Evolutionary conservation across 2,888 invertebrate genomes (phyloP).

Genomic region (Tetrapedia diversipes): DNA sequence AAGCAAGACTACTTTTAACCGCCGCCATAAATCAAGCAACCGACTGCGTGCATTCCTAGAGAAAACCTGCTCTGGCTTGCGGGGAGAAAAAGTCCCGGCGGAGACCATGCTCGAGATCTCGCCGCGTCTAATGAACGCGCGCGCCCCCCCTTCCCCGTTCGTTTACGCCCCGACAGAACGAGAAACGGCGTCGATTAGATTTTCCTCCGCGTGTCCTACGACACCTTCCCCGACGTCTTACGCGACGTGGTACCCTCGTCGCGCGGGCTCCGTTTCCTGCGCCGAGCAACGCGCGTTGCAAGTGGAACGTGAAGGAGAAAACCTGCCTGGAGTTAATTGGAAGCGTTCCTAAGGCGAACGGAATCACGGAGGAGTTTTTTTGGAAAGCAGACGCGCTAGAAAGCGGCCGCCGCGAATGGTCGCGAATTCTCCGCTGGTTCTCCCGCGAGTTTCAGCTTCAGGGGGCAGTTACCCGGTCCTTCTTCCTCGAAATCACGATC

Average conservation of each 20-base stretch:
- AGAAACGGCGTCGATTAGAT: constrained; percentile 30
- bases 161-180: constrained; percentile 23
- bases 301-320: constrained; percentile 22
- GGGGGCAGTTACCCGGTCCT: constrained; percentile 10
- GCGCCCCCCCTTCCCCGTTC: too few relatives aligned
- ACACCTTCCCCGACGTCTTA: too few relatives aligned
- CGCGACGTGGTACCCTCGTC: too few relatives aligned
- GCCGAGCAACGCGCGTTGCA: background rate
- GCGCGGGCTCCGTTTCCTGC: too few relatives aligned
- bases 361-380: background rate
- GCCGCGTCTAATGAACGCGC: constrained; percentile 57
- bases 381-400: too few relatives aligned
- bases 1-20: constrained; percentile 71
- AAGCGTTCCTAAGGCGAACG: background rate
- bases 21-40: constrained; percentile 74
- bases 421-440: too few relatives aligned
- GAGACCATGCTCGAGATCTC: constrained; percentile 47
- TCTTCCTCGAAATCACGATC: constrained; percentile 33
- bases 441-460: constrained; percentile 24
- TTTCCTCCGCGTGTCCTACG: background rate
- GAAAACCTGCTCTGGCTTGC: constrained; percentile 75
- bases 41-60: constrained; percentile 74
- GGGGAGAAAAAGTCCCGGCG: constrained; percentile 59
- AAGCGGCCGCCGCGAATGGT: too few relatives aligned
- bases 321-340: background rate